Evolutionary conservation across 2,797 vertebrate genomes (phyloP), one percentile per base, ranked within the genome.

Genomic region (Pachyuromys duprasi): DNA sequence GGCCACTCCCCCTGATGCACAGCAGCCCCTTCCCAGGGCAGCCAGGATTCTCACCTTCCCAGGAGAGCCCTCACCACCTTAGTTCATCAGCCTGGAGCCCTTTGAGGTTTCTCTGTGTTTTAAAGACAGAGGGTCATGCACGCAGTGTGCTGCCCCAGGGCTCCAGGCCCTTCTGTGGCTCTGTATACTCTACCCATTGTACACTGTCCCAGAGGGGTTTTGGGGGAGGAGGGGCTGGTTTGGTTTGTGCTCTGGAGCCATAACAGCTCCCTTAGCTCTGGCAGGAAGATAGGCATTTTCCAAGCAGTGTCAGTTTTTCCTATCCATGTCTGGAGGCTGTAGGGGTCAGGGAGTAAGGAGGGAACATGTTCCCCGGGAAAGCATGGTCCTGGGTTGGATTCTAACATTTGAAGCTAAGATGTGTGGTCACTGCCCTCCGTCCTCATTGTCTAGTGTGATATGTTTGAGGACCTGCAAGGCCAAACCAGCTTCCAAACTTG

Each of bases 31-130:
- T 28, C 28, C 55, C 36, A 9, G 60, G 11, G 15, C 39, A n/a
- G 60, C 93, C 80, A 72, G 20, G 20, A 4, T 70, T 60, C 45
- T 95, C 17, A n/a, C 60, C 53, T 75, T 79, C 74, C n/a, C 22
- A 17, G 33, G 33, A 86, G 62, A 31, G 33, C 33, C 65, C 8
- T 1, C 0, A 53, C 28, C 24, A 22, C 70, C 57, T 89, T 76
- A 60, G 20, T 94, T 31, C 69, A 11, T 2, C 2, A 90, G 74
- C 89, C 60, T 39, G 62, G 62, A 89, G 81, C 33, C 53, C 83
- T 91, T 79, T 89, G 70, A 92, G 63, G 67, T 95, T 90, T 42
- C 63, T 53, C 42, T 92, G 45, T 76, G 26, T 95, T 82, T 90
- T 60, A 28, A 76, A 91, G 83, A 86, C 84, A 74, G 88, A 88